Percentiles rank a stretch among this genome's conserved stretches.
Conservation (phyloP, 2,113 vertebrate genomes). For the Phrynosoma blainvillii region DNA sequence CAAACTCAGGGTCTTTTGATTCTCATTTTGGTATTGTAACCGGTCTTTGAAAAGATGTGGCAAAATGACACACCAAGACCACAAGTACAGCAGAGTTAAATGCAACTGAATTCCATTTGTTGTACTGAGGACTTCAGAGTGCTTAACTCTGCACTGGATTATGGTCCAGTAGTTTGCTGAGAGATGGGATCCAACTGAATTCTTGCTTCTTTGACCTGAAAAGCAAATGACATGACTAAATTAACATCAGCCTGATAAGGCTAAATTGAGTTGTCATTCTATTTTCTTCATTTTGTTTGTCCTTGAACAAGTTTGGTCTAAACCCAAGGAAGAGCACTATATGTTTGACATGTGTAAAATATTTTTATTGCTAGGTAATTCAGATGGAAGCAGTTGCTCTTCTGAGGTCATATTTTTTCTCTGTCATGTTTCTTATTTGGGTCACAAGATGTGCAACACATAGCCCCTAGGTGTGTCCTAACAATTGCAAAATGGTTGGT, state of each 20-base stretch:
- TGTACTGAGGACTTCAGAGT: neutral
- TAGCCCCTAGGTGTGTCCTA: constrained; percentile 57
- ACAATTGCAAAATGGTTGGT: constrained; percentile 57
- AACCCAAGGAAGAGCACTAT: neutral
- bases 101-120: neutral
- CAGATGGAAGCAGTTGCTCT: neutral
- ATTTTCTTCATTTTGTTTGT: neutral
- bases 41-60: neutral
- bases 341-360: neutral
- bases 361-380: neutral
- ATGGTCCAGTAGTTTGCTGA: neutral
- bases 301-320: neutral
- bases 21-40: neutral
- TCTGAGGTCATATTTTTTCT: neutral
- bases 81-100: neutral
- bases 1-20: neutral
- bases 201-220: neutral
- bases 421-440: neutral
- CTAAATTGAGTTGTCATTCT: neutral
- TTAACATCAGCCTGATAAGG: neutral
- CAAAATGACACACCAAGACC: neutral
- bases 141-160: neutral
- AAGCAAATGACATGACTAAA: neutral
- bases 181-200: neutral
- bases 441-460: constrained; percentile 14